Base-by-base conservation (phyloP, 2,797 vertebrate species). In the Myripristis murdjan region DNA sequence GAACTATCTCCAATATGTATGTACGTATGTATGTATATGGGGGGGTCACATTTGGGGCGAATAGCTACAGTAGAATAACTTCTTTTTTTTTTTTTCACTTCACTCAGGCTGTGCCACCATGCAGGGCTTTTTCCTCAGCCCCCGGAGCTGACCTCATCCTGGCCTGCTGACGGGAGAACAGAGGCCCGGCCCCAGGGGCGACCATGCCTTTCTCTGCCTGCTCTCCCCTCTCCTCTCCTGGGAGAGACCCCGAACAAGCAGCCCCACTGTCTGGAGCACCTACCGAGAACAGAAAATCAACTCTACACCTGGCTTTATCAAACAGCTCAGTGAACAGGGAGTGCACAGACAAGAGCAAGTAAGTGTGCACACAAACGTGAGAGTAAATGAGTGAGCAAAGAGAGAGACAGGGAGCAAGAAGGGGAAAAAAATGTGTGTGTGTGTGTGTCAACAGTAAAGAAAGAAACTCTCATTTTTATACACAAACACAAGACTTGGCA, bases 241-340 rank as follows among this genome's bases (percentile, higher is more conserved):
- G 79, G 64, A 41, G 71, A 43, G 28, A 83, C 39, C 70, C 56
- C 11, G 65, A 85, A 91, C 87, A 90, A 88, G 84, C 31, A 64
- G 58, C 15, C 64, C 18, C 54, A 86, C 77, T 90, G 83, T 89
- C 66, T 77, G 66, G 23, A 83, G 73, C 57, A 70, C 43, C 70
- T 67, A 56, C 76, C 48, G 73, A 62, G 63, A 79, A 90, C 78
- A 87, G 71, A 84, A 56, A 37, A 46, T 31, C 66, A 26, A 81
- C 78, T 83, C 82, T 79, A 84, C 22, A 31, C 49, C 55, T 63
- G 52, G 46, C 54, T 75, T 75, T 67, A 77, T 81, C 43, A 52
- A 43, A 70, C 64, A 14, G 46, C 64, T 85, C 74, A 81, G 44
- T 81, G 74, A 78, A 79, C 64, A 66, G 39, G 43, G 43, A 61